phyloP scores from a whole-genome alignment of 2,113 vertebrate genomes.

The Trematocara marginatum region DNA sequence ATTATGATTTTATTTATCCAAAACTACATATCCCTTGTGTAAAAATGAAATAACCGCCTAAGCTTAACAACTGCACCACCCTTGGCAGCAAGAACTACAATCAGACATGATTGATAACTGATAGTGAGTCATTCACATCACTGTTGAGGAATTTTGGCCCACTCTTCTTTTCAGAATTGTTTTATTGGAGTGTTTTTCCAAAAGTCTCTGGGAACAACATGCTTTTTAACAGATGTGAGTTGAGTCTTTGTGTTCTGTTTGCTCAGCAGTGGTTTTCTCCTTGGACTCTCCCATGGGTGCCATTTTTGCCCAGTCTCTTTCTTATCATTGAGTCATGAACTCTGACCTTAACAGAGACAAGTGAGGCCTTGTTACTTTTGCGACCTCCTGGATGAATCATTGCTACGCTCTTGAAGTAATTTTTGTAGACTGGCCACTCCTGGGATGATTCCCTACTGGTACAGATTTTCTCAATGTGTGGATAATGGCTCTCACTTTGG shows the following conservation, averaged over 20 bases:
- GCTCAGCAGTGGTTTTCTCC: background rate
- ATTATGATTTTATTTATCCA: background rate
- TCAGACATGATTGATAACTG: background rate
- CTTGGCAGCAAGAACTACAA: background rate
- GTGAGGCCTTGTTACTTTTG: background rate
- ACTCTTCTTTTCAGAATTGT: background rate
- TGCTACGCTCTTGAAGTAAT: background rate
- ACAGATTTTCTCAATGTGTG: background rate
- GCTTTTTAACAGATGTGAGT: background rate
- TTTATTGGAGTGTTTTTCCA: background rate
- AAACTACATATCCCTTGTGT: background rate
- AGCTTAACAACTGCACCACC: background rate
- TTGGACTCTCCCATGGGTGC: background rate
- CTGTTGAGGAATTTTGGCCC: background rate
- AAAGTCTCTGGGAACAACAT: background rate
- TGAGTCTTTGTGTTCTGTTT: background rate
- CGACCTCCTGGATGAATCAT: background rate
- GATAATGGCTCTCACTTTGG: background rate
- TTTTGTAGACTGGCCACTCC: background rate
- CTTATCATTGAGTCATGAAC: background rate
- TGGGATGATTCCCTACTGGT: background rate
- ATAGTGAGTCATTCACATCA: background rate
- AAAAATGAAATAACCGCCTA: background rate
- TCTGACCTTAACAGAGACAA: background rate
- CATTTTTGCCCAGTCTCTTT: background rate